Conservation (phyloP, 2,888 invertebrate genomes). For the Eucera pruinosa region DNA sequence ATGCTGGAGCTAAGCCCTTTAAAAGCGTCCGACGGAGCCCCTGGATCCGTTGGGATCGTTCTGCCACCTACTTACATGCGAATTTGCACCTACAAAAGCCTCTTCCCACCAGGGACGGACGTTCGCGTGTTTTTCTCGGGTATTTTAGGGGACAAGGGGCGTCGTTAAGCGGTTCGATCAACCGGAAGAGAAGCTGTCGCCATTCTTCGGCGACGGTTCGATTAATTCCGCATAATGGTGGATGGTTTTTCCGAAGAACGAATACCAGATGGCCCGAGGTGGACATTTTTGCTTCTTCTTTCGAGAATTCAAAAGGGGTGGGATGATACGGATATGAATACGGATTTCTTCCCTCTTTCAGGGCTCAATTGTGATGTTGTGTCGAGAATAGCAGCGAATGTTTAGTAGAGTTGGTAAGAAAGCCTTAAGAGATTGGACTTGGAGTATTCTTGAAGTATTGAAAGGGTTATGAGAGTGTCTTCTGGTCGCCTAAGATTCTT, state of each 20-base stretch:
- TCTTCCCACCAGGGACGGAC: background rate
- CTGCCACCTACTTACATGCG: conserved; percentile 73
- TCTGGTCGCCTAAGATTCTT: background rate
- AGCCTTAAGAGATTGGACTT: background rate
- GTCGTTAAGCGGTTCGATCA: conserved; percentile 41
- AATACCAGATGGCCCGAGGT: background rate
- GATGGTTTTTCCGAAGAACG: background rate
- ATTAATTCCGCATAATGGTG: conserved; percentile 41
- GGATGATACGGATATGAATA: conserved; percentile 16
- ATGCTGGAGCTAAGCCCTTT: conserved; percentile 71
- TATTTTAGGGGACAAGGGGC: conserved; percentile 1
- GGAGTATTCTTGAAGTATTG: background rate
- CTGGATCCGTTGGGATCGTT: conserved; percentile 25
- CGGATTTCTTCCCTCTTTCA: background rate
- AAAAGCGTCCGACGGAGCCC: conserved; percentile 65
- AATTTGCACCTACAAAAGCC: conserved; percentile 73
- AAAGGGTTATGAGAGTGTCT: conserved; percentile 2
- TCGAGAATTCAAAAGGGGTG: background rate
- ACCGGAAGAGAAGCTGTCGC: conserved; percentile 37
- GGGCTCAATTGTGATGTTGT: no score
- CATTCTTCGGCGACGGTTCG: conserved; percentile 18
- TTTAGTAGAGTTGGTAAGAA: background rate
- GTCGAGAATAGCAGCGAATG: background rate
- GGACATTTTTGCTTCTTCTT: background rate
- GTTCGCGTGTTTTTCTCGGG: conserved; percentile 28